phyloP scores from a whole-genome alignment of 2,113 vertebrate species.

The Aleadryas rufinucha region DNA sequence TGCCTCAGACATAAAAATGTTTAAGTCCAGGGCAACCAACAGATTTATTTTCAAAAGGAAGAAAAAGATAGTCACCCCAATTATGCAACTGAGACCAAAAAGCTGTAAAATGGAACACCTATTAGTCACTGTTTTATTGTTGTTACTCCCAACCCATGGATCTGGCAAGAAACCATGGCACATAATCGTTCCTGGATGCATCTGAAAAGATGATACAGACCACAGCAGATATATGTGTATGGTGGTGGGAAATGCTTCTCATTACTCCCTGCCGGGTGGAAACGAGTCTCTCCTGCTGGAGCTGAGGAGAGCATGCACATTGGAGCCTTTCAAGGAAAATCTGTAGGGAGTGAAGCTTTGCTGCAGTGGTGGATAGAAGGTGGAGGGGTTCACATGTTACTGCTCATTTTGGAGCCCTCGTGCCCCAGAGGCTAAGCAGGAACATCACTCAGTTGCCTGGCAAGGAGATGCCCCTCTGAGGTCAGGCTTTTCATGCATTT shows the following conservation, averaged over 20 bases:
- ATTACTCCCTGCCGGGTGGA: not conserved
- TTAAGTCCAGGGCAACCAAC: not conserved
- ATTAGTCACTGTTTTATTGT: not conserved
- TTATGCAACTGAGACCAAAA: not conserved
- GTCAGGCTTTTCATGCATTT: not conserved
- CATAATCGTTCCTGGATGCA: not conserved
- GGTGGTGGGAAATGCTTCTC: not conserved
- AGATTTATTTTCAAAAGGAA: not conserved
- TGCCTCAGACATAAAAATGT: not conserved
- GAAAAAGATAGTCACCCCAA: not conserved
- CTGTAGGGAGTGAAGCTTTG: not conserved
- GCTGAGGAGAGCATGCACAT: not conserved
- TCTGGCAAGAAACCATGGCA: not conserved
- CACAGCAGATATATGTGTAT: not conserved
- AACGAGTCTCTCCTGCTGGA: not conserved
- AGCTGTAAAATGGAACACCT: not conserved
- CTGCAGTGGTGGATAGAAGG: not conserved
- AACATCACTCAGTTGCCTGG: fast-evolving
- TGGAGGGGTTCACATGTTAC: not conserved
- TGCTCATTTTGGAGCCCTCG: fast-evolving
- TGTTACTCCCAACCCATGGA: not conserved
- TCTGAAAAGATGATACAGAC: not conserved
- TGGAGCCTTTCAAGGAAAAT: not conserved
- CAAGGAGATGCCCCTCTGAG: not conserved
- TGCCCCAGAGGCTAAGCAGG: not conserved